These are phyloP conservation scores for Amblyopsis hoosieri DNA, from an alignment of 2,797 vertebrate species.

Conservation along the genomic window DNA sequence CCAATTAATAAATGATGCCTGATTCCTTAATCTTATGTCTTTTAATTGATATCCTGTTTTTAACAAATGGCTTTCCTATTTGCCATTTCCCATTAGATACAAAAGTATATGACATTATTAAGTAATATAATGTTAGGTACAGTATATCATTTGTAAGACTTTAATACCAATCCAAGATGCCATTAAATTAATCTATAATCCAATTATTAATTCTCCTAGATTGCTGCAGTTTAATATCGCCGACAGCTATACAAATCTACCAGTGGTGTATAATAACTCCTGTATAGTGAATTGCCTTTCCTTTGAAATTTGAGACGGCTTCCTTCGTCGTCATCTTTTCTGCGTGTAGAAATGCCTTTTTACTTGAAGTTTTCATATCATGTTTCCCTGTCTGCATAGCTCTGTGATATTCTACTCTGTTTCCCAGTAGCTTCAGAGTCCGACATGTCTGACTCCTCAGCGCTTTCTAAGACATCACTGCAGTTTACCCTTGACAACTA, in stretches of 20 bases:
- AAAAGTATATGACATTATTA: no score
- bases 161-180: no score
- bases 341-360: not conserved
- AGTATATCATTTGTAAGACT: no score
- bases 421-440: not conserved
- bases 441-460: slow-evolving; percentile 47
- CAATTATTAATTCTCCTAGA: no score
- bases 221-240: not conserved
- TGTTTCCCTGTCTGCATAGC: not conserved
- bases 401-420: slow-evolving; percentile 1
- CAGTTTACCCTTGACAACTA: not conserved
- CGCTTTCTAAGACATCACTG: not conserved
- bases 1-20: not conserved
- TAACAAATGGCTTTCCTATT: no score
- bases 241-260: not conserved
- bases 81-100: no score
- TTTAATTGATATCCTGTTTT: no score
- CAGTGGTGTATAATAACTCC: not conserved
- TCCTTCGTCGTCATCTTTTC: not conserved
- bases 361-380: slow-evolving; percentile 1
- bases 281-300: not conserved
- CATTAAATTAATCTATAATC: no score
- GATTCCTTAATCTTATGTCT: no score
- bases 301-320: slow-evolving; percentile 12
- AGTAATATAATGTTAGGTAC: no score